Conservation (phyloP, 2,113 vertebrate species). For the Trichechus manatus region DNA sequence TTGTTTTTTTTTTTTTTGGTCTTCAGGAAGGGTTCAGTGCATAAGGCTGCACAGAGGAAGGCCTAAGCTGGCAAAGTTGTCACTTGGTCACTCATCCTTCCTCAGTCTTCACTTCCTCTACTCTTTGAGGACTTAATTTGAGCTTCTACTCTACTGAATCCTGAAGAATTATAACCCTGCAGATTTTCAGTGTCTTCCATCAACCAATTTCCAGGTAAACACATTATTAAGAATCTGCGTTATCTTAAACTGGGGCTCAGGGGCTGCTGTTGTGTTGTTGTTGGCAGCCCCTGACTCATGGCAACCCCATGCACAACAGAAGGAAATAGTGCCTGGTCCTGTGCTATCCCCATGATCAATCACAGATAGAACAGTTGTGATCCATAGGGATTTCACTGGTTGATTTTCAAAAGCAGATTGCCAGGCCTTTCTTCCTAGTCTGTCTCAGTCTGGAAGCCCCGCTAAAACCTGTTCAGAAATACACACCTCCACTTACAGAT, state of each 20-base stretch:
- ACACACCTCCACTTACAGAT: not conserved
- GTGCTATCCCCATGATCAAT: not conserved
- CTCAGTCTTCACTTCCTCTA: not conserved
- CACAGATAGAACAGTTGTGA: too few species aligned
- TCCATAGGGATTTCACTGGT: not conserved
- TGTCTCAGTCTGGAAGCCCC: not conserved
- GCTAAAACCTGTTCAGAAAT: not conserved
- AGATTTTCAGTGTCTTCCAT: constrained; percentile 16
- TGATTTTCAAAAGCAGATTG: not conserved
- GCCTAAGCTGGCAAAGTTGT: too few species aligned
- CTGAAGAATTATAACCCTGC: not conserved
- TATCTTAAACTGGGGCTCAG: not conserved
- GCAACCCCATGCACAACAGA: not conserved
- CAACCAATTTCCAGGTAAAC: not conserved
- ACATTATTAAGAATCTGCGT: not conserved
- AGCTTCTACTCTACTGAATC: not conserved
- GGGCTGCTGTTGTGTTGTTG: not conserved
- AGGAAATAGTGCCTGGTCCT: not conserved
- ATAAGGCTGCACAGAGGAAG: not conserved
- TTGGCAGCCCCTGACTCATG: not conserved
- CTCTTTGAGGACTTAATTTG: not conserved
- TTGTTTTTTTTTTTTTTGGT: not conserved
- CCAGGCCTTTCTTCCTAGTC: not conserved
- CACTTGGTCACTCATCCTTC: not conserved
- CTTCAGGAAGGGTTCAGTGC: not conserved